Evolutionary conservation across 2,888 invertebrate genomes (phyloP).

Genomic region (Morpho deidamia): DNA sequence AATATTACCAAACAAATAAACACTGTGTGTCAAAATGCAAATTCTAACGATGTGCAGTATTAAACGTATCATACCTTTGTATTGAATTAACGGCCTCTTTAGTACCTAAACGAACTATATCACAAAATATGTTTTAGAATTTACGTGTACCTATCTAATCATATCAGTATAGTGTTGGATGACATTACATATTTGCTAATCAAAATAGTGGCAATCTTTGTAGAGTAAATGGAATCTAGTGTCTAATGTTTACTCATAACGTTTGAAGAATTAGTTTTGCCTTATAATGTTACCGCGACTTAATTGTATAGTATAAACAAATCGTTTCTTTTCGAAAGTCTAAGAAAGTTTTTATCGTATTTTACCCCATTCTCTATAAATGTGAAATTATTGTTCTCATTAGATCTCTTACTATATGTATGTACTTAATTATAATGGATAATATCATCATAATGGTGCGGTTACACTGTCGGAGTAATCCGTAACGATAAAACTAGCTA

Average conservation of each 20-base stretch:
- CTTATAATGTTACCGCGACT: conserved; percentile 10
- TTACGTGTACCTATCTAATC: conserved; percentile 48
- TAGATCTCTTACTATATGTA: conserved; percentile 29
- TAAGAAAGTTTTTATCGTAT: neutral
- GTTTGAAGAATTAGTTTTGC: conserved; percentile 4
- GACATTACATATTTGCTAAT: conserved; percentile 30
- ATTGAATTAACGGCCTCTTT: conserved; percentile 39
- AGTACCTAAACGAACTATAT: conserved; percentile 37
- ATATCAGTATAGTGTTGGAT: conserved; percentile 47
- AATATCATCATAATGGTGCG: too few relatives aligned
- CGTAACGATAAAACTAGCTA: too few relatives aligned
- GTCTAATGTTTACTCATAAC: conserved; percentile 7
- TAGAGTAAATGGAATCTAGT: conserved; percentile 7
- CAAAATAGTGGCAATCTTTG: conserved; percentile 28
- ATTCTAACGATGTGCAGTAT: conserved; percentile 52
- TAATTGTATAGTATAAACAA: neutral
- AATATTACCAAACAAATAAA: conserved; percentile 27
- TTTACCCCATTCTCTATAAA: conserved; percentile 5
- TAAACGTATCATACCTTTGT: conserved; percentile 40
- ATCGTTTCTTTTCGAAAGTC: neutral
- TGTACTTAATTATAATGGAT: conserved; percentile 20
- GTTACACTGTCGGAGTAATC: too few relatives aligned
- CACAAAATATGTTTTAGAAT: conserved; percentile 46
- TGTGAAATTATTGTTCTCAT: conserved; percentile 20
- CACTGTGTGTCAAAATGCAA: conserved; percentile 29